phyloP scores from a whole-genome alignment of 1,140 invertebrate species.

The Spodoptera frugiperda region DNA sequence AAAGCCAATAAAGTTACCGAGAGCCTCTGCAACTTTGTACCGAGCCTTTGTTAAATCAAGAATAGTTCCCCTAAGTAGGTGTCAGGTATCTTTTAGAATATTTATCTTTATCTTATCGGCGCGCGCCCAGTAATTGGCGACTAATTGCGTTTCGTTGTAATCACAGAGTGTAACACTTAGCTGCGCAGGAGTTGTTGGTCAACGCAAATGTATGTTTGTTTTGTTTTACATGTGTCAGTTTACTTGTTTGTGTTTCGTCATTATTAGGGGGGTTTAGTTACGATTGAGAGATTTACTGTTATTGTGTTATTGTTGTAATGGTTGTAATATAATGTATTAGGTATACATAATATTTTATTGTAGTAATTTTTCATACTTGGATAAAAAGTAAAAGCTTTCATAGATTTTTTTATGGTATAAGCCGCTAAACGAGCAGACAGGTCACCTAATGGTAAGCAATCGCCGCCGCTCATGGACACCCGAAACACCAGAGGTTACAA shows the following conservation, averaged over 20 bases:
- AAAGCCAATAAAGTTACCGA: neutral
- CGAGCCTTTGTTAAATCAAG: conserved; percentile 17
- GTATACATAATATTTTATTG: too few relatives aligned
- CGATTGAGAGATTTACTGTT: too few relatives aligned
- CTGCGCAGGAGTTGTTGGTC: conserved; percentile 44
- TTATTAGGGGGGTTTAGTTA: too few relatives aligned
- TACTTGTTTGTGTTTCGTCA: neutral
- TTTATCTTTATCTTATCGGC: conserved; percentile 70
- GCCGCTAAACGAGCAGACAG: too few relatives aligned
- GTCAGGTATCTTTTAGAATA: conserved; percentile 70
- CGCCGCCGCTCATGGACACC: too few relatives aligned
- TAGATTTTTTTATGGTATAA: too few relatives aligned
- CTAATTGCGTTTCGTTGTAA: conserved; percentile 81
- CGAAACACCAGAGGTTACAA: too few relatives aligned
- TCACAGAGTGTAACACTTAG: conserved; percentile 64
- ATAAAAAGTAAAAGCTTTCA: too few relatives aligned
- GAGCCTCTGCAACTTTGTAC: conserved; percentile 16
- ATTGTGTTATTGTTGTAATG: too few relatives aligned
- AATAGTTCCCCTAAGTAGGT: conserved; percentile 59
- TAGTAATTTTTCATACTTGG: too few relatives aligned
- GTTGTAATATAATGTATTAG: too few relatives aligned
- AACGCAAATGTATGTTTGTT: conserved; percentile 41
- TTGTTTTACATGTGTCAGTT: conserved; percentile 39
- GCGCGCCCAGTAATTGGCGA: conserved; percentile 66
- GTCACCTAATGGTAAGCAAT: too few relatives aligned